These are phyloP conservation scores for Stichodactyla mertensii DNA, from an alignment of 64 coral and sea anemone species.

Conservation along the genomic window DNA sequence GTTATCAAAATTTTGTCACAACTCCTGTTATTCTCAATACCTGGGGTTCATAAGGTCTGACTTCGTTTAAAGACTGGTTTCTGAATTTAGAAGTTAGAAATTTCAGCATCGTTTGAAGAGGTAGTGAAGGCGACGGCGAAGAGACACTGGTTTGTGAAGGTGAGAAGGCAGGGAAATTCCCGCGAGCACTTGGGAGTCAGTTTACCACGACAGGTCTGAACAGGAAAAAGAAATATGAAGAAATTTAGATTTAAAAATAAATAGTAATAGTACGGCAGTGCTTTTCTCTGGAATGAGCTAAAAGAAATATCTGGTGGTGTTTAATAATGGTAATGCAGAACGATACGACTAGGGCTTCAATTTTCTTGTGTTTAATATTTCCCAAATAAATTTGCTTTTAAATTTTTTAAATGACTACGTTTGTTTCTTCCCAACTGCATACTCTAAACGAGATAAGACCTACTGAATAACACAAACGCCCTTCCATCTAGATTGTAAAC, in stretches of 20 bases:
- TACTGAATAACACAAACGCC: neutral
- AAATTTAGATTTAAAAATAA: neutral
- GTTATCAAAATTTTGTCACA: conserved; percentile 2
- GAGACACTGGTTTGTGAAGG: conserved; percentile 10
- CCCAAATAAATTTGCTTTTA: neutral
- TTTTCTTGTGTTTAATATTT: conserved; percentile 1
- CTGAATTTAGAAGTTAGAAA: conserved; percentile 91
- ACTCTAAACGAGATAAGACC: neutral
- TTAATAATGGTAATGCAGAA: neutral
- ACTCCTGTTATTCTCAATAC: conserved; percentile 35
- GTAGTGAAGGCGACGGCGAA: conserved; percentile 12
- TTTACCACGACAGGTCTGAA: conserved; percentile 26
- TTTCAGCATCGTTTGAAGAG: conserved; percentile 80
- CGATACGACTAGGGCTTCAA: neutral
- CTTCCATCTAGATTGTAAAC: neutral
- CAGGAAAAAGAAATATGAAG: conserved; percentile 15
- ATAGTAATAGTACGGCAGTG: neutral
- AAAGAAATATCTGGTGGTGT: neutral
- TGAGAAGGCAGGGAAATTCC: conserved; percentile 36
- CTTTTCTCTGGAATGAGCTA: neutral
- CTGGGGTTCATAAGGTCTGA: conserved; percentile 90
- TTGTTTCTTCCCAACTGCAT: neutral
- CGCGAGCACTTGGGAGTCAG: conserved; percentile 50
- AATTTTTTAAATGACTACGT: neutral
- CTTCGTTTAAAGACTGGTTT: conserved; percentile 99